Evolutionary conservation across 2,113 vertebrate genomes (phyloP), one percentile per base, ranked within the genome.

Genomic region (Gymnobelideus leadbeateri): DNA sequence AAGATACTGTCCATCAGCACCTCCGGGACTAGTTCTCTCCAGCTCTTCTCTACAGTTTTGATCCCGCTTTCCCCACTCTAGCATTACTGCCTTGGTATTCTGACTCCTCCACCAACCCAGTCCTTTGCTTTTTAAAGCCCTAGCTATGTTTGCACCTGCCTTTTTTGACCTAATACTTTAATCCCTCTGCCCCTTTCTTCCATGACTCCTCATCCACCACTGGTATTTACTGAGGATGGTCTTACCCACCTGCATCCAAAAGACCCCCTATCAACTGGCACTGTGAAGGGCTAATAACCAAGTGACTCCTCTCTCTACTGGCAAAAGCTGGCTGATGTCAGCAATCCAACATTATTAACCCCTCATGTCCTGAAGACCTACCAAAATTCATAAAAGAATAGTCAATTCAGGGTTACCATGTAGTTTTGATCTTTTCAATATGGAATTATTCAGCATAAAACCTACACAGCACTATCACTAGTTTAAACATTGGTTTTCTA

Each of bases 381-480:
- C 61, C 12, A 91, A 31, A 37, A n/a, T 46, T 0, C 26, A 54
- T 68, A 90, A 19, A 91, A 96, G n/a, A 95, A 68, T 0, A 90
- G 16, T 52, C 95, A 89, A 47, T 84, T 92, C 47, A 0, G 91
- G 19, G 53, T 96, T 89, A 92, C 23, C 8, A 37, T 52, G 92
- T 92, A 92, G 23, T 91, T 93, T 90, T 92, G 14, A 89, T 92
- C 68, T 61, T 92, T 51, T 31, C 28, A 93, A 91, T 43, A 47
- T 37, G 92, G 26, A 57, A 94, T 68, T 92, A 54, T 68, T 84
- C 43, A 23, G n/a, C n/a, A 26, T 89, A 93, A 95, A 93, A 93
- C 89, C 23, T 55, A 91, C 21, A 24, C 0, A 94, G 46, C 49
- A 37, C 25, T 95, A 49, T 50, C 51, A 91, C 11, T 89, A 91